These are phyloP conservation scores for Pristionchus japonicus DNA, from an alignment of 2,888 invertebrate species.

Conservation along the genomic window DNA sequence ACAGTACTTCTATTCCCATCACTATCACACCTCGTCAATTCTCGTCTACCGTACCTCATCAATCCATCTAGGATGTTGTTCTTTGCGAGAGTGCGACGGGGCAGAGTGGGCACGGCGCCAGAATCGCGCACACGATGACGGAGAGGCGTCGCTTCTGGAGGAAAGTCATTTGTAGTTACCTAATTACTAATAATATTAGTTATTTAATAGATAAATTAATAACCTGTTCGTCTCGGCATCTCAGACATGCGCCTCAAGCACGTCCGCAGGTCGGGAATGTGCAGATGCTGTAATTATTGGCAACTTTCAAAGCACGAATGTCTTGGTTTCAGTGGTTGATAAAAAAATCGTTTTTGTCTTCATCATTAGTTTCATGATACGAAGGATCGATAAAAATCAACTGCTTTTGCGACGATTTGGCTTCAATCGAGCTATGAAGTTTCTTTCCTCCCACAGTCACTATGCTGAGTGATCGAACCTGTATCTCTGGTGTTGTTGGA, in stretches of 20 bases:
- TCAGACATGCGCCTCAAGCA: conserved; percentile 27
- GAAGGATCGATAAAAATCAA: no score
- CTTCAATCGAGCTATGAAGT: no score
- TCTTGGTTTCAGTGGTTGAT: neutral
- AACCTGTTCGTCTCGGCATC: conserved; percentile 3
- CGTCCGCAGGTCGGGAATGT: conserved; percentile 9
- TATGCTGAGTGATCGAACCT: no score
- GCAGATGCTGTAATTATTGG: neutral
- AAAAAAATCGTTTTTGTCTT: neutral
- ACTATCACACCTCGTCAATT: neutral
- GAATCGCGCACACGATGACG: neutral
- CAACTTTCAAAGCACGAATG: no score
- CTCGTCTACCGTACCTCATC: neutral
- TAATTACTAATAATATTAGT: neutral
- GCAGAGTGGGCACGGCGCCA: neutral
- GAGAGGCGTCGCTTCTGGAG: neutral
- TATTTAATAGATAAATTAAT: neutral
- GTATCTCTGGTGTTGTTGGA: neutral
- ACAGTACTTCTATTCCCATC: neutral
- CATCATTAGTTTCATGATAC: neutral
- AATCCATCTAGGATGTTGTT: conserved; percentile 24
- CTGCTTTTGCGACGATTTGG: no score
- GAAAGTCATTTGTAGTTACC: neutral
- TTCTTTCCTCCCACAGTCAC: no score
- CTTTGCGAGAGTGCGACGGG: neutral